Evolutionary conservation across 1,140 invertebrate species (phyloP), one percentile per base, ranked within the genome.

Genomic region (Leptestheria dahalacensis): DNA sequence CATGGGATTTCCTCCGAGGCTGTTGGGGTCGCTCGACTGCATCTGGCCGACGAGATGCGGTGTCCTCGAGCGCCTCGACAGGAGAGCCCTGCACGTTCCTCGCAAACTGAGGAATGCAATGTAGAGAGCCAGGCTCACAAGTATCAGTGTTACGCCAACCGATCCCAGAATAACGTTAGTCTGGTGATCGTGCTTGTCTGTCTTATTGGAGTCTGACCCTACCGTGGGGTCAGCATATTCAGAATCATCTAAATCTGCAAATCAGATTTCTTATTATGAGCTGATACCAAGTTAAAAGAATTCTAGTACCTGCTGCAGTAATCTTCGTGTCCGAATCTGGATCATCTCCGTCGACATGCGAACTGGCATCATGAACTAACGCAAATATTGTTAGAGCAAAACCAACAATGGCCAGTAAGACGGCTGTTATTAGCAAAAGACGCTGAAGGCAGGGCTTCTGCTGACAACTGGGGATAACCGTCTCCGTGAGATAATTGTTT

Each of bases 81-180:
- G 41, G 10, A 60, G 18, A 23, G 48, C 49, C n/a, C 28, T 24
- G 23, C 58, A 60, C 15, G 41, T 60, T 41, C 58, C 58, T 51
- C 48, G 50, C n/a, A 60, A 24, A 10, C 26, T 25, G 11, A 60
- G 48, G 49, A 60, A 60, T 23, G 18, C 58, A 15, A 60, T 18
- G 41, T 60, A 60, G n/a, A 60, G 12, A 21, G 26, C 58, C 18
- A 60, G 49, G 23, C 58, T 52, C 4, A 60, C 46, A 20, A 60
- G 58, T 9, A 60, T 33, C 18, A 60, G 41, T 21, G 29, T 28
- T 9, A 60, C 52, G 11, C 58, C 58, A 20, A 60, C 29, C 2
- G 58, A 52, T 18, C 58, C 58, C 20, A 60, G 29, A 20, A 60
- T 60, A 9, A 60, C 58, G 46, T 60, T 60, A n/a, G 58, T 60